Percentiles rank a stretch among this genome's conserved stretches.
phyloP scores from a whole-genome alignment of 2,797 vertebrate species.

The Scolopax rusticola region DNA sequence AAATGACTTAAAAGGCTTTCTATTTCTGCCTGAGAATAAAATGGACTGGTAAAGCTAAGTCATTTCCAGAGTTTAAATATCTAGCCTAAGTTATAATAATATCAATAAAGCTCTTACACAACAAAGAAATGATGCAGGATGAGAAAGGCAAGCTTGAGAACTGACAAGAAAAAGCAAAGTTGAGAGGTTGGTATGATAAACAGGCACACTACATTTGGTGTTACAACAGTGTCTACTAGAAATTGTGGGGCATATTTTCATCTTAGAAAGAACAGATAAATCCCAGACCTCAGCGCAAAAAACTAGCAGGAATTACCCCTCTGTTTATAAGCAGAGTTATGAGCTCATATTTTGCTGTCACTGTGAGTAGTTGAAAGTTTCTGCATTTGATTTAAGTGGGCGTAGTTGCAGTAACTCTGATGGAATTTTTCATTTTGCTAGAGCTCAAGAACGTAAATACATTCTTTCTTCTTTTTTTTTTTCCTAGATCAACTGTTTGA shows the following conservation, averaged over 20 bases:
- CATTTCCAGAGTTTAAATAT: background rate
- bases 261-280: background rate
- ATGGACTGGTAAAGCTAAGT: background rate
- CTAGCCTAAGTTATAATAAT: background rate
- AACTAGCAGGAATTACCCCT: background rate
- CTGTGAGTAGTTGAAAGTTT: background rate
- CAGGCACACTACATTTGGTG: background rate
- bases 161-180: background rate
- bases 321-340: background rate
- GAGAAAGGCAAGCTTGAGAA: background rate
- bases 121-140: background rate
- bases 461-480: background rate
- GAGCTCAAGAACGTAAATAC: background rate
- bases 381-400: background rate
- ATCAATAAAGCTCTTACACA: background rate
- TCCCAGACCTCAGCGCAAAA: background rate
- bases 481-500: background rate
- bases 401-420: background rate
- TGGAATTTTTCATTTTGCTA: background rate
- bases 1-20: background rate
- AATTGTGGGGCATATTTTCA: background rate
- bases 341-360: background rate
- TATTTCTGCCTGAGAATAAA: background rate
- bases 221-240: background rate
- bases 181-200: background rate